phyloP scores from a whole-genome alignment of 1,140 invertebrate species.

The Coelopa frigida region DNA sequence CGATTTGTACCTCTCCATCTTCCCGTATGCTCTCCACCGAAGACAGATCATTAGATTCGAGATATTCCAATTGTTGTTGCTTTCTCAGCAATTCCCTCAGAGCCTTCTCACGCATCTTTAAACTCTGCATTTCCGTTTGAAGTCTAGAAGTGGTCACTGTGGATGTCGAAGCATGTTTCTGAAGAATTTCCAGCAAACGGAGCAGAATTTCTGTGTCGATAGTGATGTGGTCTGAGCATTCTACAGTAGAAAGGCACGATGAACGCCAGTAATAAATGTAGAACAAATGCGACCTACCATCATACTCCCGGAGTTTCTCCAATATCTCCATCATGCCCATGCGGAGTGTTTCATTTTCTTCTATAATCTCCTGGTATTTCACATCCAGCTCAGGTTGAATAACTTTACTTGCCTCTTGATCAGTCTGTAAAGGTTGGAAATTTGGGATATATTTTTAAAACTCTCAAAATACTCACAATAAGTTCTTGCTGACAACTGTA shows the following conservation, averaged over 20 bases:
- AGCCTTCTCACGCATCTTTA: slow-evolving; percentile 53
- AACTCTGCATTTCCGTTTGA: slow-evolving; percentile 49
- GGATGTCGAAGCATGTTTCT: slow-evolving; percentile 29
- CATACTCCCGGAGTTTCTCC: slow-evolving; percentile 54
- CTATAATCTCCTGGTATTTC: slow-evolving; percentile 46
- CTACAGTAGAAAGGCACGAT: slow-evolving; percentile 14
- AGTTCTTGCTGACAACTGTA: too few relatives aligned
- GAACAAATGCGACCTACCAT: slow-evolving; percentile 44
- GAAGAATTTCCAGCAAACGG: slow-evolving; percentile 51
- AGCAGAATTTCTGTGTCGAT: slow-evolving; percentile 53
- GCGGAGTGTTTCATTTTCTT: slow-evolving; percentile 56
- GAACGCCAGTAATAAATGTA: background rate
- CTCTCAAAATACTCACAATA: too few relatives aligned
- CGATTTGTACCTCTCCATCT: slow-evolving; percentile 24
- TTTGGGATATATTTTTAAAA: too few relatives aligned
- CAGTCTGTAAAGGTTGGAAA: too few relatives aligned
- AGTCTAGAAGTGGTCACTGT: slow-evolving; percentile 52
- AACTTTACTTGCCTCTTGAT: too few relatives aligned
- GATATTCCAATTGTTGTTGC: slow-evolving; percentile 11
- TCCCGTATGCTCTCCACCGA: slow-evolving; percentile 36
- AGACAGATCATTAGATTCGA: slow-evolving; percentile 27
- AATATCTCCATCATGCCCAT: slow-evolving; percentile 58
- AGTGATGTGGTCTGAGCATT: slow-evolving; percentile 39
- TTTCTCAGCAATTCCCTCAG: slow-evolving; percentile 42
- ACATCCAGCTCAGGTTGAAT: slow-evolving; percentile 24